Conservation (phyloP, 2,888 invertebrate species). For the Pelosia muscerda region DNA sequence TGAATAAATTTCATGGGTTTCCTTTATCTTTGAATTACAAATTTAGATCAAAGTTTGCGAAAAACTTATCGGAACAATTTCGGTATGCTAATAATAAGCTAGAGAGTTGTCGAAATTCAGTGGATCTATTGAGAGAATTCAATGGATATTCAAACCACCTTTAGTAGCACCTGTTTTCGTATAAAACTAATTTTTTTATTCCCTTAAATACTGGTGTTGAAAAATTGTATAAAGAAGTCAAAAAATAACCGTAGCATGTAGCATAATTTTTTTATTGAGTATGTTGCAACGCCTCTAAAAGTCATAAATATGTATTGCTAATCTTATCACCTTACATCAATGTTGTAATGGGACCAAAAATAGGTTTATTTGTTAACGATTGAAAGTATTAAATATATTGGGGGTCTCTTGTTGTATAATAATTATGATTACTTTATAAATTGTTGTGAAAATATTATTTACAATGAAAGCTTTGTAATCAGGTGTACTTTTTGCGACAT, state of each 20-base stretch:
- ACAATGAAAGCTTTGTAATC: constrained; percentile 3
- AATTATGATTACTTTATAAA: constrained; percentile 17
- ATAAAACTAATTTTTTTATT: too few species aligned
- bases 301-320: not conserved
- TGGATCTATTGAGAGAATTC: not conserved
- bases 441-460: constrained; percentile 24
- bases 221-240: not conserved
- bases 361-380: constrained; percentile 49
- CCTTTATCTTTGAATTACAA: not conserved
- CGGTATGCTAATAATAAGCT: not conserved
- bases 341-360: constrained; percentile 71
- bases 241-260: not conserved
- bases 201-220: too few species aligned
- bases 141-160: too few species aligned
- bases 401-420: constrained; percentile 40
- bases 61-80: not conserved
- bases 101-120: not conserved
- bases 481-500: constrained; percentile 33
- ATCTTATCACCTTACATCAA: constrained; percentile 43
- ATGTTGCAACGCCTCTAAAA: constrained; percentile 6
- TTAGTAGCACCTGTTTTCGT: too few species aligned
- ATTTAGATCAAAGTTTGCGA: not conserved
- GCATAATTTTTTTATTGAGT: not conserved
- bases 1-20: not conserved
- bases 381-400: constrained; percentile 28